Base-by-base conservation (phyloP, 1,140 invertebrate species). In the Trichonephila clavata region DNA sequence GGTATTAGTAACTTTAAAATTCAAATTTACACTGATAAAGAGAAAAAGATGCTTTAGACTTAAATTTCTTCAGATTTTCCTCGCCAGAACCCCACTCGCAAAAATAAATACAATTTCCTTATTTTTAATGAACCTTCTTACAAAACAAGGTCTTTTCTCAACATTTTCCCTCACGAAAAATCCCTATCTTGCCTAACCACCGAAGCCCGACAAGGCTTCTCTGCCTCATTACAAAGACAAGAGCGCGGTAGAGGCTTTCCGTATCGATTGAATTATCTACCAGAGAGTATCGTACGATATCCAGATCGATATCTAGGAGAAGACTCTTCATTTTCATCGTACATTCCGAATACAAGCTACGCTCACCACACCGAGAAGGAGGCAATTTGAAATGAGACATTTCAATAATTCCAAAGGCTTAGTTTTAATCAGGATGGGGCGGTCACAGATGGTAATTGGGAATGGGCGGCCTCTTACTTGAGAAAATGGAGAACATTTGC, bases 311-410 rank as follows among this genome's bases (percentile, higher is more conserved):
- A 89, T 89, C 65, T 43, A 32, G 60, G 60, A 68, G 16, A 88
- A 32, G 32, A 83, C 27, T 24, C 61, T 71, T 89, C 87, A 89
- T 89, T 77, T 89, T 89, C 87, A 89, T 89, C 87, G 86, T 32
- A 80, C 24, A 80, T 8, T 50, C 43, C 43, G 80, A 68, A 68
- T 68, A n/a, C 63, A 27, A 21, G n/a, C 10, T 68, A 24, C 63
- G 43, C 63, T 1, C 5, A 50, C 8, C 43, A 8, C 43, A 50
- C 60, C 43, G n/a, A 84, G 81, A 57, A 43, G 21, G 21, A 24
- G 59, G 39, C 86, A 87, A 65, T 59, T 63, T 87, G n/a, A 18
- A 65, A 65, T 10, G 81, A 43, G n/a, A 84, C 57, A 84, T 87
- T 87, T 87, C 59, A 65, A 87, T 87, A 65, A 61, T 57, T 61